These are phyloP conservation scores for Rhincodon typus DNA, from an alignment of 2,797 vertebrate genomes.

Conservation along the genomic window DNA sequence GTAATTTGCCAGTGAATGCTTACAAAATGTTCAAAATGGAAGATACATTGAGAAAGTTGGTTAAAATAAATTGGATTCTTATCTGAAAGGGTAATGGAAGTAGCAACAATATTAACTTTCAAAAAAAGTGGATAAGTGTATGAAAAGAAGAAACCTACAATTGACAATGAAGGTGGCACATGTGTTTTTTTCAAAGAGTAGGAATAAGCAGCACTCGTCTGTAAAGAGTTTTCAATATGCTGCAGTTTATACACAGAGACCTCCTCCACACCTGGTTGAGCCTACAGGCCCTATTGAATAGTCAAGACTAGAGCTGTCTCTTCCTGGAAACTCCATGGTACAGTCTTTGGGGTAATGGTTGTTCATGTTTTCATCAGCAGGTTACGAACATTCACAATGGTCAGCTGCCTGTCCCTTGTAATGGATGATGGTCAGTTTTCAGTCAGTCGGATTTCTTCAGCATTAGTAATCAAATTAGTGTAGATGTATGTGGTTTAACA, in stretches of 20 bases:
- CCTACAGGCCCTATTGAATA: neutral
- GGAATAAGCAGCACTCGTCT: neutral
- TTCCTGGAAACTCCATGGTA: neutral
- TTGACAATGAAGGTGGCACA: no score
- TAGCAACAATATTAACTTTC: neutral
- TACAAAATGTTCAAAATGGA: neutral
- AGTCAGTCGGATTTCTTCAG: no score
- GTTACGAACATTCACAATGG: no score
- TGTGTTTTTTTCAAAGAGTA: neutral
- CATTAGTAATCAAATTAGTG: no score
- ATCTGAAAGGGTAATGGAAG: neutral
- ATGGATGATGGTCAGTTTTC: no score
- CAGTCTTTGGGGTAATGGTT: no score
- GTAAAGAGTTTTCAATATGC: neutral
- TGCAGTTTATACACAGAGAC: neutral
- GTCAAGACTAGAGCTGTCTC: neutral
- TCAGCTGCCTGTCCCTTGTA: no score
- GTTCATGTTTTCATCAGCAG: no score
- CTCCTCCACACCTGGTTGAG: neutral
- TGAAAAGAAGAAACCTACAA: neutral
- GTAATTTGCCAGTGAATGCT: neutral
- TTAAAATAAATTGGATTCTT: neutral
- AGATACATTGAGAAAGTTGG: neutral
- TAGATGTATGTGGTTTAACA: no score
- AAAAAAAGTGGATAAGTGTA: neutral